Percentiles rank a stretch among this genome's conserved stretches.
Conservation (phyloP, 1,140 invertebrate species). For the Pseudomyrmex gracilis region DNA sequence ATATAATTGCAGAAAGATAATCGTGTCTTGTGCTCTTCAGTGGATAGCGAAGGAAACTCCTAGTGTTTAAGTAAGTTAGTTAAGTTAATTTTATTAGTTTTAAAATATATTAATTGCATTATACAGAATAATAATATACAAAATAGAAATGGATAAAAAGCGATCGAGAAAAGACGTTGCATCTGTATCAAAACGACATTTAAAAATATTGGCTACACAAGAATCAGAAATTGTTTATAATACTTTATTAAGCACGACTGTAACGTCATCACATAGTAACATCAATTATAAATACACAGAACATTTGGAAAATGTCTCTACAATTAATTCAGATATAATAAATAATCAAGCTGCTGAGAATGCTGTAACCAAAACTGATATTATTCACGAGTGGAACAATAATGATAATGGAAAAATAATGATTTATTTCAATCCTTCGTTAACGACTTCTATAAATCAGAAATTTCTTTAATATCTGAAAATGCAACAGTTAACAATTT, state of each 20-base stretch:
- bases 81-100: no score
- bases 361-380: background rate
- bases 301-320: no score
- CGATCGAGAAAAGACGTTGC: constrained; percentile 21
- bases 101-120: background rate
- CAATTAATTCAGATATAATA: background rate
- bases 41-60: no score
- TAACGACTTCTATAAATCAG: background rate
- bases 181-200: background rate
- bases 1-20: no score
- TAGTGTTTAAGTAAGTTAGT: no score
- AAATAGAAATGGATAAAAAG: constrained; percentile 78
- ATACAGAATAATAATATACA: no score
- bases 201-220: no score
- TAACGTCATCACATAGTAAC: no score
- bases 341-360: background rate
- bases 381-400: background rate
- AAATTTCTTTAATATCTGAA: background rate
- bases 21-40: no score
- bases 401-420: no score
- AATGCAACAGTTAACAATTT: background rate
- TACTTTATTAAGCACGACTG: background rate
- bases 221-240: no score
- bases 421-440: background rate
- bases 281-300: no score